These are phyloP conservation scores for Vireo altiloquus DNA, from an alignment of 2,113 vertebrate species.

Conservation along the genomic window DNA sequence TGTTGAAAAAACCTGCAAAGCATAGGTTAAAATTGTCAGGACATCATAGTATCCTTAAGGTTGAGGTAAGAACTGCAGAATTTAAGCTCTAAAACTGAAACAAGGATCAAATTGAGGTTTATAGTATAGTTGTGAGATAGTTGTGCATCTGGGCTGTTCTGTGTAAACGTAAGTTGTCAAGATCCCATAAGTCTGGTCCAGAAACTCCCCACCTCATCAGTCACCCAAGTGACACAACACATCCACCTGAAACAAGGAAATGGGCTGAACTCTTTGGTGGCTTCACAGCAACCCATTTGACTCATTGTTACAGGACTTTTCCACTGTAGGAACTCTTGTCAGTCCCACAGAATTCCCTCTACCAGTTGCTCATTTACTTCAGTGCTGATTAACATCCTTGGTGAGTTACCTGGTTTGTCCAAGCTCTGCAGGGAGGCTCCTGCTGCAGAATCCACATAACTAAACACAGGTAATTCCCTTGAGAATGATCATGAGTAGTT, in stretches of 20 bases:
- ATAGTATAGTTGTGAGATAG: not conserved
- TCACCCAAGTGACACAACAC: rapidly evolving
- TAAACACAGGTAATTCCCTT: not conserved
- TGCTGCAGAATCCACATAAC: not conserved
- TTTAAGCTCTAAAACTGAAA: not conserved
- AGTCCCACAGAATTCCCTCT: not conserved
- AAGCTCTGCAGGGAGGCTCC: not conserved
- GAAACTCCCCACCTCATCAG: not conserved
- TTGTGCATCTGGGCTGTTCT: rapidly evolving
- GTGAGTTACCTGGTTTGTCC: not conserved
- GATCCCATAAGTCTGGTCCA: rapidly evolving
- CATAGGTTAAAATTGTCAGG: not conserved
- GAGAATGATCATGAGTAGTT: not conserved
- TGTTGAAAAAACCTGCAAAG: not conserved
- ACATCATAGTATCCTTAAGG: not conserved
- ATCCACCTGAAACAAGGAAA: not conserved
- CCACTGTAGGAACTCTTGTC: not conserved
- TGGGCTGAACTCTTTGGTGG: not conserved
- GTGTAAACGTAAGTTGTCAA: not conserved
- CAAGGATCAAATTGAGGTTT: not conserved
- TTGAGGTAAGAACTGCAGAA: not conserved
- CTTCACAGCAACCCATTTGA: not conserved
- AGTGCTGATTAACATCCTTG: not conserved
- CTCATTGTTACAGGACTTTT: not conserved
- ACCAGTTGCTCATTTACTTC: not conserved